Evolutionary conservation across 2,113 vertebrate species (phyloP).

Genomic region (Mobula birostris): DNA sequence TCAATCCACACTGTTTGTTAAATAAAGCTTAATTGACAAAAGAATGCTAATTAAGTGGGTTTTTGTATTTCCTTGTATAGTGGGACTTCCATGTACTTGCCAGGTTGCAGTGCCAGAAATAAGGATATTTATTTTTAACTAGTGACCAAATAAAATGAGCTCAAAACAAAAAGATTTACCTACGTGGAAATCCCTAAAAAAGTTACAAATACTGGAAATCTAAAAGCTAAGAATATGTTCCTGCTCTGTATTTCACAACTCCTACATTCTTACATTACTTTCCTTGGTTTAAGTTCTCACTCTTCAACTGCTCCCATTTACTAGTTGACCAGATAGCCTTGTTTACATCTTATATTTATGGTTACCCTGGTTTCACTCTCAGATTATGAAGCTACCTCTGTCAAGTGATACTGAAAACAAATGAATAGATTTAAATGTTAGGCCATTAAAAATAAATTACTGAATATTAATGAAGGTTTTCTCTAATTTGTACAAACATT

Average conservation of each 20-base stretch:
- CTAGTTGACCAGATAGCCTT: too few species aligned
- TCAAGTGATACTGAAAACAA: background rate
- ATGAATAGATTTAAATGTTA: background rate
- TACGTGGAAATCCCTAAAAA: background rate
- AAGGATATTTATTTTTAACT: background rate
- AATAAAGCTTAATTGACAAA: background rate
- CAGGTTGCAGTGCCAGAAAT: background rate
- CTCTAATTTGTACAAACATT: background rate
- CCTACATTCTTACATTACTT: too few species aligned
- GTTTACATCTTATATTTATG: too few species aligned
- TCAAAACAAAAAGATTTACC: background rate
- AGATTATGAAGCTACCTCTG: background rate
- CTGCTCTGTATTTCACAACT: too few species aligned
- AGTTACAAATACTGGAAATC: too few species aligned
- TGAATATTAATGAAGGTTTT: background rate
- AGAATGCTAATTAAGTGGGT: background rate
- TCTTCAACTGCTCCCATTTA: too few species aligned
- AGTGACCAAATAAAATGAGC: background rate
- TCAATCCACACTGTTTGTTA: background rate
- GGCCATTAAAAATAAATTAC: background rate
- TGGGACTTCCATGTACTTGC: background rate
- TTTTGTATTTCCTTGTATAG: background rate
- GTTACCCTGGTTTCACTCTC: too few species aligned
- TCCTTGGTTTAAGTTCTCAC: too few species aligned
- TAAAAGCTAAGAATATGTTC: too few species aligned